Evolutionary conservation across 2,797 vertebrate genomes (phyloP), one percentile per base, ranked within the genome.

Genomic region (Pampus argenteus): DNA sequence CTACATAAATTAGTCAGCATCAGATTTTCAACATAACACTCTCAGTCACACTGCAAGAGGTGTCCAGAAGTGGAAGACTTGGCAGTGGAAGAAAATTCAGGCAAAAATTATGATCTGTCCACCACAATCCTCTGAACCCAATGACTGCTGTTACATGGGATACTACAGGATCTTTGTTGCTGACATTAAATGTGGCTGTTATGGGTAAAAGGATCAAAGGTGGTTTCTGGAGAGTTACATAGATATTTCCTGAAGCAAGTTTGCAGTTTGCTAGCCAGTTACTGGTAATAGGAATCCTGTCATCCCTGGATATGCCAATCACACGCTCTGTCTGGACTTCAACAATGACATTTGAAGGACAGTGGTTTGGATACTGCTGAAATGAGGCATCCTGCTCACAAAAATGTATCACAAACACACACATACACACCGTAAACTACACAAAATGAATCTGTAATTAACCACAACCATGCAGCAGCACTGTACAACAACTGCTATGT

Each of bases 391-490:
- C 49, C 52, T 62, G 38, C 58, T 73, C 56, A 72, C 78, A 74
- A 62, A 66, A 36, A 28, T 25, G 54, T 54, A 51, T 15, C 11
- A 56, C 25, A 73, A 40, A n/a, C n/a, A 45, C 52, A 63, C 23
- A 65, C 49, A 82, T 25, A 67, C 38, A 84, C 58, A 81, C 55
- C 84, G 60, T 71, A 65, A 75, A 70, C 64, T 42, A 59, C 75
- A 90, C 86, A 93, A 89, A 85, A 88, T 69, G 79, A 78, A 88
- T 84, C 66, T 81, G 75, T 88, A 84, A 90, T 79, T 49, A 86
- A 81, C 82, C 78, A 76, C 79, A 84, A 68, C 75, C 82, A 75
- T 87, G 77, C 77, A 81, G 83, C 69, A 44, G 60, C 60, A 64
- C 68, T 65, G 83, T 69, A 86, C 89, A 89, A 89, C 65, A 64